Conservation (phyloP, 2,113 vertebrate genomes). For the Silurus asotus region DNA sequence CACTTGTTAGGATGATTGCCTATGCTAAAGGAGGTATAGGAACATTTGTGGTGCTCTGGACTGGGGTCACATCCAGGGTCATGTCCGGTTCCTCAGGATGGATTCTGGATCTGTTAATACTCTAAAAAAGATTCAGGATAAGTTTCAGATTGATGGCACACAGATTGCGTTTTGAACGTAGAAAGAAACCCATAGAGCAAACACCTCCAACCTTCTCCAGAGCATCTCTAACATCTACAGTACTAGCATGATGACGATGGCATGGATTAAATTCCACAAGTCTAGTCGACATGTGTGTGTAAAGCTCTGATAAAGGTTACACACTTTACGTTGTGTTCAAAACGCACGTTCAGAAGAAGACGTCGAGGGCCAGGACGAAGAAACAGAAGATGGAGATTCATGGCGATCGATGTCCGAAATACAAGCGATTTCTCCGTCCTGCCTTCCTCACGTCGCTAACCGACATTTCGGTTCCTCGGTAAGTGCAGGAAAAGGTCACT, state of each 20-base stretch:
- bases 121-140: too few species aligned
- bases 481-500: conserved; percentile 50
- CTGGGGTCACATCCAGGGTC: not conserved
- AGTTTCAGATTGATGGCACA: not conserved
- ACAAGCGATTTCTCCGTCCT: not conserved
- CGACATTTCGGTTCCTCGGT: conserved; percentile 8
- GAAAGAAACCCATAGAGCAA: not conserved
- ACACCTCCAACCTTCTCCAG: not conserved
- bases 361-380: not conserved
- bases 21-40: not conserved
- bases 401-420: not conserved
- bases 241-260: not conserved
- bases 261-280: not conserved
- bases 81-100: too few species aligned
- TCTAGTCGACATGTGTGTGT: not conserved
- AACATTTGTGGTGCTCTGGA: not conserved
- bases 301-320: not conserved
- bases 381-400: not conserved
- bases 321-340: not conserved
- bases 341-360: not conserved
- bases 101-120: too few species aligned
- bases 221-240: not conserved
- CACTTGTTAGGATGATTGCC: not conserved
- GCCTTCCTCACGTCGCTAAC: conserved; percentile 10
- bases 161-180: not conserved